Conservation (phyloP, 1,140 invertebrate genomes). For the Drosophila nigrodunni region DNA sequence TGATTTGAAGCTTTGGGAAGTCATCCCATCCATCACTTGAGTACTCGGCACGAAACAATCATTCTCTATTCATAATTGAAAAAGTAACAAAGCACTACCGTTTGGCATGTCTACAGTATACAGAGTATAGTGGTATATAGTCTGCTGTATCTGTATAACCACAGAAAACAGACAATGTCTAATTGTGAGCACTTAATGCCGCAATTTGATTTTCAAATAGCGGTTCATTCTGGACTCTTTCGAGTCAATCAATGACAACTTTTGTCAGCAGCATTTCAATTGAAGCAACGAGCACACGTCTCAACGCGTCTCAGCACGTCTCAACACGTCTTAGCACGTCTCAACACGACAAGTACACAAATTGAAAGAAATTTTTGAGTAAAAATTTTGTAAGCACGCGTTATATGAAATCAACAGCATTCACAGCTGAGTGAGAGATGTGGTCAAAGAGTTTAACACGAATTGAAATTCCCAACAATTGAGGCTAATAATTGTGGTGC, state of each 20-base stretch:
- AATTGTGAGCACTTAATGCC: constrained; percentile 77
- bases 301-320: not conserved
- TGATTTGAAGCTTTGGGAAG: constrained; percentile 14
- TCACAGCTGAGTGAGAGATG: constrained; percentile 55
- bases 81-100: constrained; percentile 75
- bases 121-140: too few species aligned
- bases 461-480: constrained; percentile 74
- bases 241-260: constrained; percentile 75
- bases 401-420: constrained; percentile 50
- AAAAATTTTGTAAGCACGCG: constrained; percentile 2
- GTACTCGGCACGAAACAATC: constrained; percentile 59
- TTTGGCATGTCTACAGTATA: constrained; percentile 51
- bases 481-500: constrained; percentile 79
- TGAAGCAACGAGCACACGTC: constrained; percentile 41
- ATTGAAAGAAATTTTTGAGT: not conserved
- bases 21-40: constrained; percentile 46
- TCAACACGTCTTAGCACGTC: not conserved
- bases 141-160: not conserved
- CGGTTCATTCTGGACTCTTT: constrained; percentile 24
- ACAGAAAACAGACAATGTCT: constrained; percentile 33
- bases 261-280: constrained; percentile 82
- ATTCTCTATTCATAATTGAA: constrained; percentile 82
- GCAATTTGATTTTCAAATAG: constrained; percentile 80
- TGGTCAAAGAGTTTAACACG: constrained; percentile 82
- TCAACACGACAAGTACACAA: constrained; percentile 4